phyloP scores from a whole-genome alignment of 2,888 invertebrate genomes.

The Brenthis daphne region DNA sequence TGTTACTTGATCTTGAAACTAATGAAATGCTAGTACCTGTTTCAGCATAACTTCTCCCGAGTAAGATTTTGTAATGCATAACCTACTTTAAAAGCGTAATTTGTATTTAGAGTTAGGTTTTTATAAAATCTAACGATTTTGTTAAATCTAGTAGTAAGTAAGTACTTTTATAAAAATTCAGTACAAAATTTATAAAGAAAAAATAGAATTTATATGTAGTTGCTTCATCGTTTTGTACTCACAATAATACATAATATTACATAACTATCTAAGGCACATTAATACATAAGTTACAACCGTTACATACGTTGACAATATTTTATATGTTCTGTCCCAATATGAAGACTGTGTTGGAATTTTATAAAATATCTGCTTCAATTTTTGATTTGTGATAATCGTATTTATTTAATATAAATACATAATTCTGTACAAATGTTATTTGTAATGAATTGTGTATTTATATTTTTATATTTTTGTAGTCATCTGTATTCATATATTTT shows the following conservation, averaged over 20 bases:
- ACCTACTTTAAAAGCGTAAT: constrained; percentile 10
- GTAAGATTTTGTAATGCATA: constrained; percentile 23
- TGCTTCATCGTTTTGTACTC: constrained; percentile 17
- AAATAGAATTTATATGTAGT: constrained; percentile 16
- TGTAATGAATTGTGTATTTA: too few species aligned
- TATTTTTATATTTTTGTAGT: neutral
- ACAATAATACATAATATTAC: constrained; percentile 1
- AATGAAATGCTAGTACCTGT: constrained; percentile 24
- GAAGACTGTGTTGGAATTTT: neutral
- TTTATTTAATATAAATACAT: too few species aligned
- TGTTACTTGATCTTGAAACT: constrained; percentile 5
- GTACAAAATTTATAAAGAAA: constrained; percentile 30
- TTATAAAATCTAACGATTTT: constrained; percentile 30
- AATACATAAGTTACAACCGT: constrained; percentile 1
- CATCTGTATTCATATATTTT: too few species aligned
- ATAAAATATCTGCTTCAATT: neutral
- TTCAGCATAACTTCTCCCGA: constrained; percentile 8
- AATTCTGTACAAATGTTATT: too few species aligned
- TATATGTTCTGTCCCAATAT: constrained; percentile 7
- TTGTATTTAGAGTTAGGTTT: constrained; percentile 25
- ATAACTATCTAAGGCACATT: constrained; percentile 5
- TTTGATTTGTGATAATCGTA: too few species aligned
- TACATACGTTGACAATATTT: constrained; percentile 13
- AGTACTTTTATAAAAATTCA: constrained; percentile 29
- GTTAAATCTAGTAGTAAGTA: constrained; percentile 18